Evolutionary conservation across 2,888 invertebrate genomes (phyloP), one percentile per base, ranked within the genome.

Genomic region (Agrochola lychnidis): DNA sequence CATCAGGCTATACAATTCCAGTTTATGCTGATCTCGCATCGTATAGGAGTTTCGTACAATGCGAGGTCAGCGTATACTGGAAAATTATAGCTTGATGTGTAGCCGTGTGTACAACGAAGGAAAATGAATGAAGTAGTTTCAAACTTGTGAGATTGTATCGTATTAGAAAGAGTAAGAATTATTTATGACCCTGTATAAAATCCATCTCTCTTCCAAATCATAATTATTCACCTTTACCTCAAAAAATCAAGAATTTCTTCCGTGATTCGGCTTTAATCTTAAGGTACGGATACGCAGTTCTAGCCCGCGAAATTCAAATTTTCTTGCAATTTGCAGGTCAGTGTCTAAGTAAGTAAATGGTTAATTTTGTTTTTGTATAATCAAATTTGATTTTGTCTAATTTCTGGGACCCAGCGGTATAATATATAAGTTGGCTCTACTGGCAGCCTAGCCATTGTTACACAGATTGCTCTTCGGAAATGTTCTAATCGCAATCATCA

Each of bases 71-170:
- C n/a, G n/a, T n/a, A n/a, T n/a, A n/a, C n/a, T n/a, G n/a, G n/a
- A n/a, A n/a, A n/a, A n/a, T n/a, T n/a, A n/a, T n/a, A n/a, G n/a
- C n/a, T n/a, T n/a, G n/a, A n/a, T n/a, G n/a, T n/a, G n/a, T n/a
- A n/a, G n/a, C n/a, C n/a, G n/a, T n/a, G n/a, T n/a, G n/a, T n/a
- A n/a, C n/a, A n/a, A 36, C 25, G 51, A 62, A 14, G 22, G 64
- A 53, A 56, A 25, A 68, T 57, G 59, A 68, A 73, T 80, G 30
- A 36, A 64, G 19, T 45, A 56, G 67, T 64, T 84, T 84, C n/a
- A 62, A 51, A 22, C 36, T 74, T 64, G 59, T 40, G 51, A 59
- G 57, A 73, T 53, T 63, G 61, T 57, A 30, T 61, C 57, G 56
- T 59, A 22, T 42, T 73, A 51, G 12, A 25, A 69, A 14, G 12